Conservation (phyloP, 2,113 vertebrate genomes). For the Cephalopterus ornatus region DNA sequence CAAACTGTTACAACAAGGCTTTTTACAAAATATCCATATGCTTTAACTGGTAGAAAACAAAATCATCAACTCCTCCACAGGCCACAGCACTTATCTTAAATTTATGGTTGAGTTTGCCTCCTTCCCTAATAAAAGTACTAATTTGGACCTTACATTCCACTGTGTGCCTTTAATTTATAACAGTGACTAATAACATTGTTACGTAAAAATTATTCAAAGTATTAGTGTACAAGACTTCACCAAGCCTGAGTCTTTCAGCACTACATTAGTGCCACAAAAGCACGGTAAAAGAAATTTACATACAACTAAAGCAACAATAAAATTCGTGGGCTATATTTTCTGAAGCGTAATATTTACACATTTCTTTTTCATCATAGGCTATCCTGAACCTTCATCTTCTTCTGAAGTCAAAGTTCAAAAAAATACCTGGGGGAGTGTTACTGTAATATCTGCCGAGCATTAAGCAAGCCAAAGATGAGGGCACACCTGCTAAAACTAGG, state of each 20-base stretch:
- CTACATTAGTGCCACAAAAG: background rate
- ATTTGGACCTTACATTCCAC: background rate
- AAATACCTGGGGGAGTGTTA: background rate
- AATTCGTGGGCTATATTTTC: background rate
- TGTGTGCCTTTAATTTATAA: background rate
- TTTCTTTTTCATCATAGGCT: background rate
- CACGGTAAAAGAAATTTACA: background rate
- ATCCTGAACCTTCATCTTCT: background rate
- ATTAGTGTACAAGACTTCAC: background rate
- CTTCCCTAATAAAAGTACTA: background rate
- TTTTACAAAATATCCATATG: background rate
- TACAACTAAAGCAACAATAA: background rate
- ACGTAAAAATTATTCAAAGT: background rate
- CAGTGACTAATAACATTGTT: background rate
- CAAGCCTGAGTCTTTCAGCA: background rate
- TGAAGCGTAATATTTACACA: background rate
- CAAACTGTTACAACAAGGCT: background rate
- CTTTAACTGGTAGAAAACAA: background rate
- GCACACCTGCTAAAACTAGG: slow-evolving; percentile 6
- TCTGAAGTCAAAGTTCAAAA: background rate
- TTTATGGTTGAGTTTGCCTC: background rate
- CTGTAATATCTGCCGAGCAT: background rate
- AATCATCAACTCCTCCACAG: background rate
- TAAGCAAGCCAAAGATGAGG: background rate
- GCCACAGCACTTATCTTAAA: background rate